Evolutionary conservation across 2,888 invertebrate species (phyloP), one percentile per base, ranked within the genome.

Genomic region (Pantelozetes paolii): DNA sequence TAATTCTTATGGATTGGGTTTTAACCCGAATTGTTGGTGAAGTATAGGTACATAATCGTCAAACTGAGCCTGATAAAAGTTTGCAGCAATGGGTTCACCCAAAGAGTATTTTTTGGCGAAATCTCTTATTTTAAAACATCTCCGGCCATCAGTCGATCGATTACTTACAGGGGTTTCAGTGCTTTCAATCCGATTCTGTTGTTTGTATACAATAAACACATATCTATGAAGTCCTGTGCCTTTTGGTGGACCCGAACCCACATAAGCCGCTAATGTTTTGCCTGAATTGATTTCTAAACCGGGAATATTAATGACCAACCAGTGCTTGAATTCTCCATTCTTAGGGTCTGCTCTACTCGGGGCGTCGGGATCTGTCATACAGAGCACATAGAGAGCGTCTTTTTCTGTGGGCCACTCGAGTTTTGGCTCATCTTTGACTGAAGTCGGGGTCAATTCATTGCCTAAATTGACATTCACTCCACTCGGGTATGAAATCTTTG

Each of bases 11-110:
- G 36, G 36, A 36, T 36, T 36, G 36, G 36, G 36, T 36, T 36
- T 36, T 8, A 36, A 36, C 36, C 50, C 50, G 5, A 50, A 84
- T 80, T 93, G 90, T 81, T 91, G 89, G 83, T 94, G 91, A 9
- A 94, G 83, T 74, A 86, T 86, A 0, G 93, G 93, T 0, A 76
- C 76, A 62, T 77, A 77, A 54, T 76, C 76, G 36, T 77, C 76
- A 23, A 59, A 77, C 59, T 77, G 71, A 36, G 75, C 77, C 26
- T 72, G 77, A 28, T 74, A 77, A 57, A 77, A 77, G 40, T 77
- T 77, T 15, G 59, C 77, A 9, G 76, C 77, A 18, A 77, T 23
- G 1, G 77, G 77, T 11, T 76, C 23, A 0, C 76, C 76, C 5
- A 77, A 54, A 32, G 69, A 57, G 54, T 77, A 74, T 40, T 75